Percentiles rank a stretch among this genome's conserved stretches.
Conservation (phyloP, 2,113 vertebrate species). For the Saccopteryx leptura region DNA sequence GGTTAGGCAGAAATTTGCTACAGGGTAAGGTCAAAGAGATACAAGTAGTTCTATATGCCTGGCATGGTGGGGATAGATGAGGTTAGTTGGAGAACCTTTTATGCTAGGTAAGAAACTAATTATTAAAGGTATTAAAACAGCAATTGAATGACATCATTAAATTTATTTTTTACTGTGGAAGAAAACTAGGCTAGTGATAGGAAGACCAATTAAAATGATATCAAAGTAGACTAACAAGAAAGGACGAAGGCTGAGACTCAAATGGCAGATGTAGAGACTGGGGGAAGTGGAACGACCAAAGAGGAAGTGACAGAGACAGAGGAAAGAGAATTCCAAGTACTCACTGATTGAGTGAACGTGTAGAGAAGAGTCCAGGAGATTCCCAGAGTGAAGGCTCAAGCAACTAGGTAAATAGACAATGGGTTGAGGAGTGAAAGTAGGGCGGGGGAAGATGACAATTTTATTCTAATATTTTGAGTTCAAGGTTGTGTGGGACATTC, state of each 20-base stretch:
- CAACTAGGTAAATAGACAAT: slow-evolving; percentile 15
- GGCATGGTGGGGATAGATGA: not conserved
- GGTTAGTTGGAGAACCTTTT: not conserved
- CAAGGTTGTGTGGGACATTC: not conserved
- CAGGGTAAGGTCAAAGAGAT: not conserved
- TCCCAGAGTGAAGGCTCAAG: not conserved
- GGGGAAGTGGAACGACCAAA: not conserved
- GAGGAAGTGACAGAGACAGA: slow-evolving; percentile 19
- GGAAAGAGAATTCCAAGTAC: slow-evolving; percentile 15
- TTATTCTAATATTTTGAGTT: slow-evolving; percentile 36
- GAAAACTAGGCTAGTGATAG: slow-evolving; percentile 11
- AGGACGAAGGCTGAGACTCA: not conserved
- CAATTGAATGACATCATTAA: slow-evolving; percentile 44
- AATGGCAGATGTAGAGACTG: not conserved
- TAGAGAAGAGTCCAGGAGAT: not conserved
- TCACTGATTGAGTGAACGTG: not conserved
- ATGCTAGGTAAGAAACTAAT: not conserved
- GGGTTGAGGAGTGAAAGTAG: slow-evolving; percentile 39
- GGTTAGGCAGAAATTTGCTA: not conserved
- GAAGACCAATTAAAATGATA: not conserved
- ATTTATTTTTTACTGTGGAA: slow-evolving; percentile 40
- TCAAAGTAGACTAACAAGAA: not conserved
- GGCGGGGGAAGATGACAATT: not conserved
- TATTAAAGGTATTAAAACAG: slow-evolving; percentile 35
- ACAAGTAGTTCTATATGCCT: not conserved